Percentiles rank a stretch among this genome's conserved stretches.
Evolutionary conservation across 2,888 invertebrate species (phyloP).

Genomic region (Mylabris sibirica): DNA sequence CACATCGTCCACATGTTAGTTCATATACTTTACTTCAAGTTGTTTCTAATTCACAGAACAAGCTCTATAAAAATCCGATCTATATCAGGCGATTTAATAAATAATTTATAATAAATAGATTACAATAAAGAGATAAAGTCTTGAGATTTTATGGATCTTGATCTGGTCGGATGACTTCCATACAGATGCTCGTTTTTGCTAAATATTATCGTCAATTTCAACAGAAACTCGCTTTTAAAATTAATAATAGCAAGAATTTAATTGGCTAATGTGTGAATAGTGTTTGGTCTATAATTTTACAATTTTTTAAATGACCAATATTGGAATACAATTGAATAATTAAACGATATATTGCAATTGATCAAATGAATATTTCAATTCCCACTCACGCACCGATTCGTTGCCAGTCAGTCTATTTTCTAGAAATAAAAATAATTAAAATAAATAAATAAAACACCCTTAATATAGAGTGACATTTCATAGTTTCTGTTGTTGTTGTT

Average conservation of each 20-base stretch:
- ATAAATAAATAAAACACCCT: too few species aligned
- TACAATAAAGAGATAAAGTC: background rate
- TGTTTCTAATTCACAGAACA: constrained; percentile 8
- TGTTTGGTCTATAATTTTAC: too few species aligned
- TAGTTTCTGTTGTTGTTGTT: too few species aligned
- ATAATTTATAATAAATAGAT: constrained; percentile 4
- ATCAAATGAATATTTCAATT: constrained; percentile 7
- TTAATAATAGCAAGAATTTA: background rate
- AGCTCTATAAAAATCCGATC: background rate
- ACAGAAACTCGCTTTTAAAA: background rate
- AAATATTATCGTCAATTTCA: too few species aligned
- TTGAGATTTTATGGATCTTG: background rate
- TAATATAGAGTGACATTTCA: too few species aligned
- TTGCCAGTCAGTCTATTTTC: too few species aligned
- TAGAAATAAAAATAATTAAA: too few species aligned
- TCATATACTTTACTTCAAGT: background rate
- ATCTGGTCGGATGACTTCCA: background rate
- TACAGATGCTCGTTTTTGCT: too few species aligned
- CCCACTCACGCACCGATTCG: constrained; percentile 3
- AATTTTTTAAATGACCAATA: background rate
- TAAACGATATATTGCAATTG: background rate
- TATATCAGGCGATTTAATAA: background rate
- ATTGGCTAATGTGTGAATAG: too few species aligned
- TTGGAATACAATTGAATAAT: constrained; percentile 6
- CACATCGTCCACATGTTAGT: constrained; percentile 10